phyloP scores from a whole-genome alignment of 1,140 invertebrate genomes.

The Prorops nasuta region DNA sequence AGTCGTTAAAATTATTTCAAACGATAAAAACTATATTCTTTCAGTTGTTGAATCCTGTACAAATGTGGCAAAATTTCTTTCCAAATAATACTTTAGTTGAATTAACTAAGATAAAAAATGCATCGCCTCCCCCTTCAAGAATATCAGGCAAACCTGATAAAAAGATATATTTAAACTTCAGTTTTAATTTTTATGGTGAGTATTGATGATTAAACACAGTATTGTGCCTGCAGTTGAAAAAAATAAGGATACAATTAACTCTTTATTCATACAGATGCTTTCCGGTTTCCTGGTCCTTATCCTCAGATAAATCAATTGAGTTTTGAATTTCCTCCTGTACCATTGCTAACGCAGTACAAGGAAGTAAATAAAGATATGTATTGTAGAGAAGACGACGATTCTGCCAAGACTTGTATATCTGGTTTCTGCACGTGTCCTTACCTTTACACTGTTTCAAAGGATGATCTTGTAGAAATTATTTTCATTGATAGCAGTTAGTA shows the following conservation, averaged over 20 bases:
- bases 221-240: background rate
- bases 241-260: background rate
- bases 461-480: conserved; percentile 22
- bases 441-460: conserved; percentile 15
- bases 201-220: no score
- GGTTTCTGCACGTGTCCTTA: conserved; percentile 20
- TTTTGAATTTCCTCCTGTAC: conserved; percentile 22
- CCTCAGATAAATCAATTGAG: conserved; percentile 26
- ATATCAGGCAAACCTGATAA: conserved; percentile 16
- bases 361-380: conserved; percentile 11
- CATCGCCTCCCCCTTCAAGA: background rate
- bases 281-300: conserved; percentile 20
- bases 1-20: background rate
- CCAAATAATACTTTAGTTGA: conserved; percentile 17
- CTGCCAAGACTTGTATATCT: conserved; percentile 14
- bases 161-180: conserved; percentile 20
- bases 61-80: conserved; percentile 4
- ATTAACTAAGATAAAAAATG: conserved; percentile 18
- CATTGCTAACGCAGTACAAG: conserved; percentile 19
- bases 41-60: conserved; percentile 22
- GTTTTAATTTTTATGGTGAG: conserved; percentile 17
- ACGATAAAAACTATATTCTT: conserved; percentile 5
- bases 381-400: conserved; percentile 14
- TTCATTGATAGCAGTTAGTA: conserved; percentile 15
- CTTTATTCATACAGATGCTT: conserved; percentile 10